Percentiles rank a stretch among this genome's conserved stretches.
These are phyloP conservation scores for Cecidostiba fungosa DNA, from an alignment of 2,888 invertebrate genomes.

Conservation along the genomic window DNA sequence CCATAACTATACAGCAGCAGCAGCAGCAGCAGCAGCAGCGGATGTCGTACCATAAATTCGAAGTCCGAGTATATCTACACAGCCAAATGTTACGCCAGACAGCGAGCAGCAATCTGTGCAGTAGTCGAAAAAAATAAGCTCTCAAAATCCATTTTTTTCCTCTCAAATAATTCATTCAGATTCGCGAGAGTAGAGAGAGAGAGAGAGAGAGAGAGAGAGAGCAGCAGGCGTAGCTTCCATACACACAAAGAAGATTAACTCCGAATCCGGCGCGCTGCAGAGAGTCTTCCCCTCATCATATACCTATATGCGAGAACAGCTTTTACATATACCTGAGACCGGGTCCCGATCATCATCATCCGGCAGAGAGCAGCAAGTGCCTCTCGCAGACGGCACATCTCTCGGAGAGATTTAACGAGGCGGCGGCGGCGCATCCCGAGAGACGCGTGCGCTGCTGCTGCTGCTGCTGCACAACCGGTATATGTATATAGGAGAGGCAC, in stretches of 20 bases:
- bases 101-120: neutral
- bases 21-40: neutral
- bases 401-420: slow-evolving; percentile 59
- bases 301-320: neutral
- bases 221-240: neutral
- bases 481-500: neutral
- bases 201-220: neutral
- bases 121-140: neutral
- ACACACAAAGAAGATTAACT: slow-evolving; percentile 56
- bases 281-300: neutral
- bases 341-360: slow-evolving; percentile 31
- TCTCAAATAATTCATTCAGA: neutral
- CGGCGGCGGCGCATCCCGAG: slow-evolving; percentile 8
- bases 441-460: neutral
- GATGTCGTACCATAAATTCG: neutral
- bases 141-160: neutral
- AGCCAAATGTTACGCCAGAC: neutral
- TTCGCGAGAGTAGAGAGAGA: too few species aligned
- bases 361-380: slow-evolving; percentile 25
- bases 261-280: slow-evolving; percentile 13
- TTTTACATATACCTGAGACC: slow-evolving; percentile 33
- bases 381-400: slow-evolving; percentile 12
- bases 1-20: neutral
- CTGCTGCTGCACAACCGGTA: neutral
- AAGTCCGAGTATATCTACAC: too few species aligned